Percentiles rank a stretch among this genome's conserved stretches.
phyloP scores from a whole-genome alignment of 2,888 invertebrate species.

The Ophion ellenae region DNA sequence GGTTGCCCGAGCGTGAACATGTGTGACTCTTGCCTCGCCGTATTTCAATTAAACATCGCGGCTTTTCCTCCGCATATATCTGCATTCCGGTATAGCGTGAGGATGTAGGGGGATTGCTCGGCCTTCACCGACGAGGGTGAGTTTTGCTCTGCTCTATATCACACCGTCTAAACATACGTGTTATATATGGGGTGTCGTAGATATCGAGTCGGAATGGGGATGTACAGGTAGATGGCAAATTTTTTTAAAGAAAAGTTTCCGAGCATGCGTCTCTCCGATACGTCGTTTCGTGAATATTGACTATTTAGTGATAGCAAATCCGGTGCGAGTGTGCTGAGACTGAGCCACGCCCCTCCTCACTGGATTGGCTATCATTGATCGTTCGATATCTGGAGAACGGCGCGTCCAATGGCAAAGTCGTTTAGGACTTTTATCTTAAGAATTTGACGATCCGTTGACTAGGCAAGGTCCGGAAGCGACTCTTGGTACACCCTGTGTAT shows the following conservation, averaged over 20 bases:
- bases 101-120: constrained; percentile 48
- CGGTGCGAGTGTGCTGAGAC: neutral
- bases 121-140: constrained; percentile 48
- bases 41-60: constrained; percentile 77
- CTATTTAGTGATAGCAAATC: neutral
- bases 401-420: neutral
- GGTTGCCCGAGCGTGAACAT: constrained; percentile 30
- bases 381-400: neutral
- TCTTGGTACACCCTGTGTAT: constrained; percentile 20
- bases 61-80: constrained; percentile 69
- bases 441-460: neutral
- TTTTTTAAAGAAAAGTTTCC: neutral
- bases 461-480: neutral
- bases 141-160: constrained; percentile 39
- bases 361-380: neutral
- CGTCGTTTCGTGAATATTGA: neutral
- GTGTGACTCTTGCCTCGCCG: constrained; percentile 70
- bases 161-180: neutral
- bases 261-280: neutral
- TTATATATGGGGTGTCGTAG: constrained; percentile 4
- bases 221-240: neutral
- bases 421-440: neutral
- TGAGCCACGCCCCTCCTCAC: neutral
- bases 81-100: constrained; percentile 64
- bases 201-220: neutral